phyloP scores from a whole-genome alignment of 2,113 vertebrate species.

The Paramisgurnus dabryanus region DNA sequence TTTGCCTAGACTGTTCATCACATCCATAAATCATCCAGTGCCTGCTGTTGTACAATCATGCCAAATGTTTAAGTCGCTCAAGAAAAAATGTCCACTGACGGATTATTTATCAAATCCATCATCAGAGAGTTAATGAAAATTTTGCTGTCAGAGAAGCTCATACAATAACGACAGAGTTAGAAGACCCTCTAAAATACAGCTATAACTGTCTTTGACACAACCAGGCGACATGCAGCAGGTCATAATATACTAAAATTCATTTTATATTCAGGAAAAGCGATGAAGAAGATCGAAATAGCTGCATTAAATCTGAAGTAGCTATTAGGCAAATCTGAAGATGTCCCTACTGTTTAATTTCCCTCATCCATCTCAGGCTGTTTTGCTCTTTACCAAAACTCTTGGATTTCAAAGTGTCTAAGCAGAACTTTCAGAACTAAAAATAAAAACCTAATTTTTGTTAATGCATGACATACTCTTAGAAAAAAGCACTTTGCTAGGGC shows the following conservation, averaged over 20 bases:
- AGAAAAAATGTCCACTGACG: slow-evolving; percentile 37
- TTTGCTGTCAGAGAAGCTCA: slow-evolving; percentile 30
- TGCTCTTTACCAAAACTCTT: background rate
- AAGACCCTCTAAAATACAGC: slow-evolving; percentile 40
- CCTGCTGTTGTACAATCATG: slow-evolving; percentile 5
- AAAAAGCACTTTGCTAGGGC: background rate
- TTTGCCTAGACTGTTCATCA: slow-evolving; percentile 37
- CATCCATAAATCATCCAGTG: slow-evolving; percentile 40
- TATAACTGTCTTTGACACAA: background rate
- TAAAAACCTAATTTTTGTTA: background rate
- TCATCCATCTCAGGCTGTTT: background rate
- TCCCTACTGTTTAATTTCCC: background rate
- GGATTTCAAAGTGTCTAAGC: background rate
- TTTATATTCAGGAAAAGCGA: background rate
- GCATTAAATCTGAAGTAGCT: background rate
- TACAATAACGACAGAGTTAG: slow-evolving; percentile 48
- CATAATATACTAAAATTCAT: background rate
- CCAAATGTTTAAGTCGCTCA: slow-evolving; percentile 39
- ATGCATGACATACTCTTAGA: background rate
- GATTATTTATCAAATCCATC: slow-evolving; percentile 62
- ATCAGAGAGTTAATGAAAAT: slow-evolving; percentile 62
- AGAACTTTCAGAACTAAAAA: background rate
- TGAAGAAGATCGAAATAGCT: background rate
- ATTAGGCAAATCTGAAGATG: background rate
- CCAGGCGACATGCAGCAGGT: background rate